A percentile compares a stretch with the other conserved stretches of the same genome.
Evolutionary conservation across 2,113 vertebrate species (phyloP).

Genomic region (Plecturocebus donacophilus): DNA sequence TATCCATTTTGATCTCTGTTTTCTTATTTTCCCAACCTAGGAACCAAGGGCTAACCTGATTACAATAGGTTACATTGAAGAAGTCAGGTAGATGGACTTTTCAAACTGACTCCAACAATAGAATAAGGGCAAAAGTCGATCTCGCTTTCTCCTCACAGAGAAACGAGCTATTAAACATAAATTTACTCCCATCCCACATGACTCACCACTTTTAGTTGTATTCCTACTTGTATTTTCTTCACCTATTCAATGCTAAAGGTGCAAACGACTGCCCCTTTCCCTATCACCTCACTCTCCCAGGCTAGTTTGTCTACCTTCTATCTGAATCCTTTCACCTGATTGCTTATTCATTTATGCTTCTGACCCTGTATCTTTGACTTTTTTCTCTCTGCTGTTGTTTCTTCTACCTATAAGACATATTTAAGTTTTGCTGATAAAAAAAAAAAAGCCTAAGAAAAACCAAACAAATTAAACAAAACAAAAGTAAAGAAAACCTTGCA

Average conservation of each 20-base stretch:
- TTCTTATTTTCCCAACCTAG: fast-evolving
- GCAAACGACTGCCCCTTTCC: fast-evolving
- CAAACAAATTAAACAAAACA: background rate
- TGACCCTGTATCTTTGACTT: background rate
- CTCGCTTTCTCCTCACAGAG: background rate
- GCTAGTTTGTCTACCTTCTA: background rate
- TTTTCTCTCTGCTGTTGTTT: background rate
- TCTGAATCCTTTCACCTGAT: background rate
- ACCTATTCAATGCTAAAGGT: fast-evolving
- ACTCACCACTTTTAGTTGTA: fast-evolving
- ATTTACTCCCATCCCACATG: fast-evolving
- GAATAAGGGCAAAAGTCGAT: background rate
- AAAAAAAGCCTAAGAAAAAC: background rate
- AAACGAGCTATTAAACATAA: background rate
- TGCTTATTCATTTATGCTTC: background rate
- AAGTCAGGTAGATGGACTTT: background rate
- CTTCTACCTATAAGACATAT: background rate
- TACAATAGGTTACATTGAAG: background rate
- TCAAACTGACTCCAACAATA: background rate
- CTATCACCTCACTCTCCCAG: background rate
- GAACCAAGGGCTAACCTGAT: background rate
- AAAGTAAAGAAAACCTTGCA: background rate
- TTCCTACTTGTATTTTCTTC: fast-evolving
- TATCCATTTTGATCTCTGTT: fast-evolving
- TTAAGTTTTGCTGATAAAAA: background rate